Percentiles rank a stretch among this genome's conserved stretches.
Evolutionary conservation across 2,797 vertebrate species (phyloP).

Genomic region (Protonibea diacanthus): DNA sequence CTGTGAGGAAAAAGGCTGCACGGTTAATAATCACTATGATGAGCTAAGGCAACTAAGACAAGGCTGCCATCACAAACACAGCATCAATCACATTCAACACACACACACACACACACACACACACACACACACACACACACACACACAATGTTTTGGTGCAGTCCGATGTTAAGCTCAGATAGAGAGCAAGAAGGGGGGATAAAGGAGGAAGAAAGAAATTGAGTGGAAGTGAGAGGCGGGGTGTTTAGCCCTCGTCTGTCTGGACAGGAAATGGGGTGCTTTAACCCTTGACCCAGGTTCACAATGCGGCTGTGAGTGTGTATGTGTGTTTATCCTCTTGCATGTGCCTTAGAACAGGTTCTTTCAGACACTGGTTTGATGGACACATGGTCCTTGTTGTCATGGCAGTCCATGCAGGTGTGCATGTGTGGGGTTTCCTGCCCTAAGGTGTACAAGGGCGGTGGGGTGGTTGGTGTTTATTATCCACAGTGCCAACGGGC

Average conservation of each 20-base stretch:
- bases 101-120: neutral
- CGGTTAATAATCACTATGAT: constrained; percentile 55
- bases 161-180: constrained; percentile 13
- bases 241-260: constrained; percentile 73
- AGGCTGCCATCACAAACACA: constrained; percentile 56
- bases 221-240: constrained; percentile 62
- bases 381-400: constrained; percentile 80
- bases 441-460: constrained; percentile 61
- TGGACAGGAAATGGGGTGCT: constrained; percentile 83
- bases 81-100: constrained; percentile 47
- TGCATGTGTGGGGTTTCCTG: constrained; percentile 71
- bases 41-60: constrained; percentile 42
- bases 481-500: constrained; percentile 71
- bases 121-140: neutral
- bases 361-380: constrained; percentile 58
- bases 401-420: constrained; percentile 78
- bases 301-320: constrained; percentile 38
- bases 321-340: constrained; percentile 54
- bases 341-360: constrained; percentile 71
- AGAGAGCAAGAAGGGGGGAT: neutral
- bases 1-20: constrained; percentile 40
- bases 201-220: constrained; percentile 1
- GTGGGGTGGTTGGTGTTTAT: constrained; percentile 65
- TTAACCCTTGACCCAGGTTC: constrained; percentile 76
- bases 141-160: constrained; percentile 4